Evolutionary conservation across 1,140 invertebrate genomes (phyloP), one percentile per base, ranked within the genome.

Genomic region (Laupala kohalensis): DNA sequence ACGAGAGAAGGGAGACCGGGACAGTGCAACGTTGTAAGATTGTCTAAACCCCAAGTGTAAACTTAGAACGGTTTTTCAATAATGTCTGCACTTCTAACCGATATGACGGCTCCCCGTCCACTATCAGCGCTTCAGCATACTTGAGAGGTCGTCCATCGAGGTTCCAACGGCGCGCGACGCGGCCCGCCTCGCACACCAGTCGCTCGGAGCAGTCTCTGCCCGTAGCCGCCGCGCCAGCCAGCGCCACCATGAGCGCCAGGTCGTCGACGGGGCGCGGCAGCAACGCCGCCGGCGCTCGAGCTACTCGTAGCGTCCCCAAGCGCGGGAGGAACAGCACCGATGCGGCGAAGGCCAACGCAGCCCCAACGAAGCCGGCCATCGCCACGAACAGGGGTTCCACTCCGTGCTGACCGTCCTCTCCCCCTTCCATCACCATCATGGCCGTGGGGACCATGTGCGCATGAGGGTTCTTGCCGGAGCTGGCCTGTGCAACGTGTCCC

Each of bases 311-410:
- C 6, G 19, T 64, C 25, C 70, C 70, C 76, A 82, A 78, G 74
- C 81, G 81, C 0, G 82, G 82, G 6, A 83, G 71, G n/a, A 82
- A 77, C 5, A 83, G 73, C 23, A 81, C 77, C 3, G 80, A 78
- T 37, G 81, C 69, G 4, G 81, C 77, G 71, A 82, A 80, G 77
- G 83, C 80, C 15, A 82, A 77, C 0, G 82, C 80, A 76, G 83
- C 80, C 6, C 81, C 81, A 30, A 83, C 77, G 71, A 83, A 83
- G 6, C 82, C 80, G 1, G 81, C 80, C 73, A 83, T 80, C 6
- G 82, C 82, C 79, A 82, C 78, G 72, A 83, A 82, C 6, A 83
- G 71, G 5, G 82, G 82, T 70, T 83, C 80, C 27, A 82, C 70
- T 6, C 65, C 72, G 74, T 77, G 78, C n/a, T n/a, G n/a, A 26